Evolutionary conservation across 2,888 invertebrate species (phyloP).

Genomic region (Horisme vitalbata): DNA sequence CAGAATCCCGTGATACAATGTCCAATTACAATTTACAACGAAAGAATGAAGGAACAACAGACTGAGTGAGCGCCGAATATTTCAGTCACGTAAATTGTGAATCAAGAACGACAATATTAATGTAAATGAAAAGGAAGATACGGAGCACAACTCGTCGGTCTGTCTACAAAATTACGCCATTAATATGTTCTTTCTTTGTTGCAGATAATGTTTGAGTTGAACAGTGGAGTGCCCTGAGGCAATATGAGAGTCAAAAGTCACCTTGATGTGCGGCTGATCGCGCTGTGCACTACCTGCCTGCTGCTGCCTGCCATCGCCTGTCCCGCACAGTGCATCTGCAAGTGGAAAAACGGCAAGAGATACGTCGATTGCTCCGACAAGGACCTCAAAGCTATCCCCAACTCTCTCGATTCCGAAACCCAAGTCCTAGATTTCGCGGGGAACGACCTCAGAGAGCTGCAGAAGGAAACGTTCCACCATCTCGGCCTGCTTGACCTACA

Average conservation of each 20-base stretch:
- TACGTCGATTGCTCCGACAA: conserved; percentile 94
- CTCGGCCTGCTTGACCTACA: conserved; percentile 93
- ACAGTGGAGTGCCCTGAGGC: conserved; percentile 63
- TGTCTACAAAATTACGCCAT: conserved; percentile 1
- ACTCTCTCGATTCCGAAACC: conserved; percentile 91
- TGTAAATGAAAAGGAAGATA: conserved; percentile 14
- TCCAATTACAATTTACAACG: conserved; percentile 39
- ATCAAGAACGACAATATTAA: conserved; percentile 23
- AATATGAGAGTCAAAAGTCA: conserved; percentile 67
- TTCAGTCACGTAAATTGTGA: conserved; percentile 27
- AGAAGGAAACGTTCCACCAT: conserved; percentile 90
- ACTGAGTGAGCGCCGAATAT: conserved; percentile 12
- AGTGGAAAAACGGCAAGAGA: conserved; percentile 96
- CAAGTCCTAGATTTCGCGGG: conserved; percentile 94
- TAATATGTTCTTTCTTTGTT: conserved; percentile 56
- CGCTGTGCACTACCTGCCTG: conserved; percentile 72
- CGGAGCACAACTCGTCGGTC: neutral
- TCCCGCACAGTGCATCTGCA: conserved; percentile 91
- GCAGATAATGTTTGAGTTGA: conserved; percentile 67
- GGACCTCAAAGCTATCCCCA: conserved; percentile 89
- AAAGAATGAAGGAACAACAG: conserved; percentile 22
- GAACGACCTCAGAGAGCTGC: conserved; percentile 90
- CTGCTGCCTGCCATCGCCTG: conserved; percentile 82
- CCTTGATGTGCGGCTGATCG: conserved; percentile 71
- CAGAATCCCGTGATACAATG: conserved; percentile 32